Base-by-base conservation (phyloP, 2,797 vertebrate species). In the Tragopan temminckii region DNA sequence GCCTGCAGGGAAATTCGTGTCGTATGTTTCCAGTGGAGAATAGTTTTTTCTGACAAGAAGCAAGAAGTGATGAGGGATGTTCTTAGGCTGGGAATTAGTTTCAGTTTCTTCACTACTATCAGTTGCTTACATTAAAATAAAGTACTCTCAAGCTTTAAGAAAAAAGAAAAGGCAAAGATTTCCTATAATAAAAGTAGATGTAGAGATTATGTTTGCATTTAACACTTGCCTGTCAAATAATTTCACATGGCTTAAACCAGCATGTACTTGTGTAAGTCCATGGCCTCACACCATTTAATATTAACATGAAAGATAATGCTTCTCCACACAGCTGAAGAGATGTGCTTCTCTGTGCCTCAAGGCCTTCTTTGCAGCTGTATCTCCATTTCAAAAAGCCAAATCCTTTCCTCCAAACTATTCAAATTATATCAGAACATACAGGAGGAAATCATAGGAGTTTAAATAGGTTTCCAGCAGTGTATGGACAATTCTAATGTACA, bases 21-120 rank as follows among this genome's bases (percentile, higher is more conserved):
- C 19, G 11, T 67, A 76, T 50, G 78, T 68, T 97, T 96, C 91
- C 66, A 84, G 25, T 64, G 80, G 91, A 53, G 85, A 97, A 94
- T 93, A 93, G 82, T 72, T 97, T 96, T 96, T 96, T 97, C 91
- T 95, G 76, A 93, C 93, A 97, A 80, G 85, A 95, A 96, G 79
- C 57, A 92, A 96, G 80, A 69, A 93, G 84, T 88, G 90, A 96
- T 88, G 93, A 97, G 96, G 92, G 29, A 90, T 94, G 55, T 81
- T 96, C 93, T 96, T 71, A 40, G 74, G 67, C 69, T 72, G 78
- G 71, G 53, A 96, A 94, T 94, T 93, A 93, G 80, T 85, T 50
- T 85, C 72, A 64, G 43, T 94, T 97, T 94, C 85, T 57, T 80
- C 25, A 57, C 69, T 85, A 70, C 55, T 77, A 87, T 80, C 50